phyloP scores from a whole-genome alignment of 2,888 invertebrate species.

The Pristionchus fissidentatus region DNA sequence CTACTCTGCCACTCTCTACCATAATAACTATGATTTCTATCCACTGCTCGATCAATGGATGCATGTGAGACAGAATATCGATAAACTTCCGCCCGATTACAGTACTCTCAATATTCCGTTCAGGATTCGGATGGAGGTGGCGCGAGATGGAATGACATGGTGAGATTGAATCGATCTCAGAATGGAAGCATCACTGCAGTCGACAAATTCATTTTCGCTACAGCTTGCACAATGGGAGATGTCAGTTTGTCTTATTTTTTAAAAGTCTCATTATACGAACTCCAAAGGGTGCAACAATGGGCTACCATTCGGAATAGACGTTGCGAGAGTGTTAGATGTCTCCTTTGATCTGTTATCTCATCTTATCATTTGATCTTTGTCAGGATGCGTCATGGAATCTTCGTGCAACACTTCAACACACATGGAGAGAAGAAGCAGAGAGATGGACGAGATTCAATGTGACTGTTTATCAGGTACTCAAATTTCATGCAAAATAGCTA shows the following conservation, averaged over 20 bases:
- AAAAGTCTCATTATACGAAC: too few relatives aligned
- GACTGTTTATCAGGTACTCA: conserved; percentile 65
- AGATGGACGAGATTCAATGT: conserved; percentile 64
- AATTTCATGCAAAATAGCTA: not conserved
- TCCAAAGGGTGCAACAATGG: too few relatives aligned
- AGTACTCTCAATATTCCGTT: not conserved
- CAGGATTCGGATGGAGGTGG: conserved; percentile 65
- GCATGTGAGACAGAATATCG: too few relatives aligned
- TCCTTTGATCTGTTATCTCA: not conserved
- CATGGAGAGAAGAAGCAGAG: conserved; percentile 62
- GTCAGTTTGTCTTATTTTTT: conserved; percentile 35
- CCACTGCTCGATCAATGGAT: conserved; percentile 62
- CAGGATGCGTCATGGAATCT: conserved; percentile 46
- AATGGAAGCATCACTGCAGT: conserved; percentile 51
- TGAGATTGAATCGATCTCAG: conserved; percentile 54
- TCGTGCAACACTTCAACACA: conserved; percentile 58
- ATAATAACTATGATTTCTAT: conserved; percentile 59
- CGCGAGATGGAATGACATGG: conserved; percentile 67
- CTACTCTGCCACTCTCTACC: conserved; percentile 59
- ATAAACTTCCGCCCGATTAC: not conserved
- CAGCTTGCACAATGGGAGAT: conserved; percentile 66
- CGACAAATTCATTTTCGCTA: conserved; percentile 65
- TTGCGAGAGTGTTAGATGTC: too few relatives aligned
- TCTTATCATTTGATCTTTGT: not conserved
- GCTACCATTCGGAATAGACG: too few relatives aligned